phyloP scores from a whole-genome alignment of 2,797 vertebrate species.

The Alosa sapidissima region DNA sequence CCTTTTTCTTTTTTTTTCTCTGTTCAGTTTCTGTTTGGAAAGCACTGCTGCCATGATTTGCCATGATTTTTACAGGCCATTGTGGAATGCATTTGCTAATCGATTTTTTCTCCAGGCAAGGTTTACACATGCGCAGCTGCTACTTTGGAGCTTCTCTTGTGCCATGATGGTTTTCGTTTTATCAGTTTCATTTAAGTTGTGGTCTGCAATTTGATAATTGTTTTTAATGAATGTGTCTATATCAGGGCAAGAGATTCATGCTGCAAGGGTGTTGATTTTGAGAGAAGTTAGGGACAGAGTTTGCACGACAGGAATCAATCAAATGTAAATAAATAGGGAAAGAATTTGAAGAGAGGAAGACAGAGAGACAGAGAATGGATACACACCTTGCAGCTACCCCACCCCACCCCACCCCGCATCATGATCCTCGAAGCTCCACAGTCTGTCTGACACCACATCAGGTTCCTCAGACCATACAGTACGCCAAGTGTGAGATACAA shows the following conservation, averaged over 20 bases:
- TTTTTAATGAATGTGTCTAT: background rate
- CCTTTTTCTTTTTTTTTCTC: background rate
- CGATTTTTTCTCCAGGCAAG: background rate
- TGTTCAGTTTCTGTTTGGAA: constrained; percentile 5
- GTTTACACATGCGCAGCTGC: background rate
- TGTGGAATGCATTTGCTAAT: background rate
- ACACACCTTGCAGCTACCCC: background rate
- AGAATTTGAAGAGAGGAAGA: background rate
- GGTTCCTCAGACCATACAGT: background rate
- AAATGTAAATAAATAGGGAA: background rate
- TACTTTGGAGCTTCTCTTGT: background rate
- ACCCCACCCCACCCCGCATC: background rate
- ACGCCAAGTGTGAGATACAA: background rate
- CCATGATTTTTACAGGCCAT: background rate
- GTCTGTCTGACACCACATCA: background rate
- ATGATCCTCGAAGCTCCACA: background rate
- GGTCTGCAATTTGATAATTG: background rate
- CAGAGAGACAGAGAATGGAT: background rate
- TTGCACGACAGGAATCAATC: background rate
- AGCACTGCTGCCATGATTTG: background rate
- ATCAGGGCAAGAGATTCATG: background rate
- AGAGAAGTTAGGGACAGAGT: background rate
- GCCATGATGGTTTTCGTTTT: background rate
- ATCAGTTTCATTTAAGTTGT: background rate
- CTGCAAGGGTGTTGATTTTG: background rate